These are phyloP conservation scores for Silurus asotus DNA, from an alignment of 2,113 vertebrate species.

Conservation along the genomic window DNA sequence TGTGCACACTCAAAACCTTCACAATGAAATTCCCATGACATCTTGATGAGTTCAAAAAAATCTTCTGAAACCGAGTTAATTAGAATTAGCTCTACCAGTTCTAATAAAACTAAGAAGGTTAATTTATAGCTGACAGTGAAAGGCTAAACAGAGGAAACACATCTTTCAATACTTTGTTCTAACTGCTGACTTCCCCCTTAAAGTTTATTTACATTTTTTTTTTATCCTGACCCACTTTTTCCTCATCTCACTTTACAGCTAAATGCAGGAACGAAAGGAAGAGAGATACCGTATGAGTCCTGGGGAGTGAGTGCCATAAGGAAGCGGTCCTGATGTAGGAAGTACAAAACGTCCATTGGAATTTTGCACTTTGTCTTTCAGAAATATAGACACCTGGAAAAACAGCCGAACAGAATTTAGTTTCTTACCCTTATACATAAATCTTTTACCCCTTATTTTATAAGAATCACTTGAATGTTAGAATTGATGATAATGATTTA, in stretches of 20 bases:
- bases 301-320: constrained; percentile 87
- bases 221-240: neutral
- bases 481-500: neutral
- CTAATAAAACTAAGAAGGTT: neutral
- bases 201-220: neutral
- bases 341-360: constrained; percentile 94
- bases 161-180: neutral
- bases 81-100: neutral
- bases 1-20: constrained; percentile 8
- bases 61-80: neutral
- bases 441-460: neutral
- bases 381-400: constrained; percentile 92
- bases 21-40: constrained; percentile 4
- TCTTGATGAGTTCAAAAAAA: constrained; percentile 61
- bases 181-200: neutral
- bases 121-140: neutral
- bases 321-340: constrained; percentile 87
- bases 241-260: neutral
- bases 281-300: constrained; percentile 85
- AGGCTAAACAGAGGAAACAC: neutral
- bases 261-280: constrained; percentile 11
- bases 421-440: neutral
- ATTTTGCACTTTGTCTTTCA: constrained; percentile 97
- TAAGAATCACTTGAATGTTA: neutral
- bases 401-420: neutral